Evolutionary conservation across 2,113 vertebrate genomes (phyloP), one percentile per base, ranked within the genome.

Genomic region (Ia io): DNA sequence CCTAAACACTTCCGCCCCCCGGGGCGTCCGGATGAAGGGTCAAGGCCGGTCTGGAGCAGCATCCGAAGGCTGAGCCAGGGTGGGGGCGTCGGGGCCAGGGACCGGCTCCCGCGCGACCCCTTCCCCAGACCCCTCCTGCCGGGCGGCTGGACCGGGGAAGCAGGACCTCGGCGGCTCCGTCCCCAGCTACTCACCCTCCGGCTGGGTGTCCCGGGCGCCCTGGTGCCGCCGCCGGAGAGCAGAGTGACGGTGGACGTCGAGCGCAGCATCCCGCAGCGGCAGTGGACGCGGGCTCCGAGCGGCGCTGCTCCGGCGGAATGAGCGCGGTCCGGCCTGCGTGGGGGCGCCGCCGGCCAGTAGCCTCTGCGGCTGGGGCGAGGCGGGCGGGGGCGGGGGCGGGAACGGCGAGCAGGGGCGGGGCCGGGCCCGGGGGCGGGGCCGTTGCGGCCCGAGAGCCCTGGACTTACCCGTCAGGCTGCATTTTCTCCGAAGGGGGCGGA

Each of bases 211-310:
- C 95, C 96, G 23, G 98, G 94, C 3, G 97, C 65, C 25, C 84
- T 65, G 61, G 97, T 90, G 79, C 97, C 40, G 65, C 98, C 93
- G 85, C 97, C 95, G 0, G 97, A 96, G 53, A 97, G 95, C 95
- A 98, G 94, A 30, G 98, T 98, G 94, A 98, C 97, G 5, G 98
- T 98, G 76, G 98, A 98, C 85, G 98, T 97, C 95, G 98, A 98
- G 94, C 98, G 98, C 97, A 98, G 97, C 98, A 98, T 98, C 95
- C 85, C 95, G 65, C 79, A 37, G 94, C 83, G 17, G 80, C 53
- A 9, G 77, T 20, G 12, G 16, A 56, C 0, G 65, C 11, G 13
- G 37, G 23, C 22, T 65, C 13, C 4, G 35, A n/a, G 5, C 59
- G 0, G 69, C 20, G 73, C 94, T 25, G 12, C 42, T 35, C 74